Evolutionary conservation across 1,140 invertebrate species (phyloP).

Genomic region (Venustaconcha ellipsiformis): DNA sequence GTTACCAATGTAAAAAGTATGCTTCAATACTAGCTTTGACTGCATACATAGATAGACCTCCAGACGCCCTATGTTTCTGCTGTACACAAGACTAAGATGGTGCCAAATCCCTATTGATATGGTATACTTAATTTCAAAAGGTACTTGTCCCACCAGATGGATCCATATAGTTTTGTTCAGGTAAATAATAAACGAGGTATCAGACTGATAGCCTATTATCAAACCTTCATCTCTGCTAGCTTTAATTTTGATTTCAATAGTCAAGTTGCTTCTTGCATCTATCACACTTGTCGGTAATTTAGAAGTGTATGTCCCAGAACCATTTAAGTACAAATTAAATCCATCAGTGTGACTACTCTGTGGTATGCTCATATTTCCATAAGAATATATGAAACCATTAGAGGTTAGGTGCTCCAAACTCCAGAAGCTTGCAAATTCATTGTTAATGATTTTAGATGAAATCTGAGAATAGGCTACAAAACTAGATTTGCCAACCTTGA

Average conservation of each 20-base stretch:
- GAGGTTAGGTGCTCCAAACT: neutral
- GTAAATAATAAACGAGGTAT: slow-evolving; percentile 20
- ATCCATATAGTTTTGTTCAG: slow-evolving; percentile 3
- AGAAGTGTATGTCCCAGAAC: slow-evolving; percentile 25
- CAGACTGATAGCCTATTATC: slow-evolving; percentile 26
- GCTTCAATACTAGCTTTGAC: neutral
- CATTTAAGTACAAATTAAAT: slow-evolving; percentile 29
- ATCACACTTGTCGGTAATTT: slow-evolving; percentile 13
- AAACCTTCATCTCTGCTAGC: slow-evolving; percentile 15
- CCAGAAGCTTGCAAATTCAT: slow-evolving; percentile 21
- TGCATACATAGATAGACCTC: slow-evolving; percentile 8
- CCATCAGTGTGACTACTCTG: slow-evolving; percentile 4
- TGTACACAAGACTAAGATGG: slow-evolving; percentile 14
- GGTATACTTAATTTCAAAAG: slow-evolving; percentile 13
- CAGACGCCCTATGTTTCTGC: slow-evolving; percentile 8
- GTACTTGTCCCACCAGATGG: too few species aligned
- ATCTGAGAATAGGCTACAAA: slow-evolving; percentile 15
- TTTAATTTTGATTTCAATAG: slow-evolving; percentile 34
- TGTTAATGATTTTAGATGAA: slow-evolving; percentile 20
- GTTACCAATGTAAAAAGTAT: neutral
- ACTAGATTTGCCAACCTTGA: slow-evolving; percentile 1
- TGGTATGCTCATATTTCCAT: slow-evolving; percentile 12
- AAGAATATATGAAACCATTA: slow-evolving; percentile 30
- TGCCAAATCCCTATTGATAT: slow-evolving; percentile 17
- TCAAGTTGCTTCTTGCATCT: slow-evolving; percentile 22